These are phyloP conservation scores for Addax nasomaculatus DNA, from an alignment of 2,113 vertebrate genomes.

Conservation along the genomic window DNA sequence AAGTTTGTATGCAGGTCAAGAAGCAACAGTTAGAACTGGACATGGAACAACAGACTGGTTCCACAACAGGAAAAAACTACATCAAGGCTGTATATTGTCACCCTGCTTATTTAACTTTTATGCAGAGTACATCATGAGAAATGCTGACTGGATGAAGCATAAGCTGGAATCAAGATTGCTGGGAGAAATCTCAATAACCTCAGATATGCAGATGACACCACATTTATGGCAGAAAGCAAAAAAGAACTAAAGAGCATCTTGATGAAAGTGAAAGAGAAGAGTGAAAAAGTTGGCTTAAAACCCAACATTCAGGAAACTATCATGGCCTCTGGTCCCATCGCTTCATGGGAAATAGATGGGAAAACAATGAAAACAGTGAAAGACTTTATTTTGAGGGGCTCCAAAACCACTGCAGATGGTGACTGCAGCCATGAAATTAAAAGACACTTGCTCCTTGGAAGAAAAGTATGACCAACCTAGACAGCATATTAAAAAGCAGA, in stretches of 20 bases:
- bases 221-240: neutral
- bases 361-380: neutral
- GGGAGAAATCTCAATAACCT: neutral
- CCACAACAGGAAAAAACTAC: neutral
- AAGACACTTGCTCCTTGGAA: neutral
- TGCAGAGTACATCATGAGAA: neutral
- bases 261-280: neutral
- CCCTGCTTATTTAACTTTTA: neutral
- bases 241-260: neutral
- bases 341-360: neutral
- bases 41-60: neutral
- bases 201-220: neutral
- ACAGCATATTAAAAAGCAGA: neutral
- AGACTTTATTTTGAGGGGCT: neutral
- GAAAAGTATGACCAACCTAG: neutral
- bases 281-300: neutral
- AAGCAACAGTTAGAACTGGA: neutral
- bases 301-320: neutral
- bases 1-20: neutral
- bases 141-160: neutral
- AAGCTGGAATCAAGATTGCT: neutral
- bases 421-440: neutral
- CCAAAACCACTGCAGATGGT: neutral
- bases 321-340: rapidly evolving
- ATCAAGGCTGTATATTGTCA: neutral